A percentile compares a stretch with the other conserved stretches of the same genome.
Conservation (phyloP, 1,140 invertebrate species). For the Dufourea novaeangliae region DNA sequence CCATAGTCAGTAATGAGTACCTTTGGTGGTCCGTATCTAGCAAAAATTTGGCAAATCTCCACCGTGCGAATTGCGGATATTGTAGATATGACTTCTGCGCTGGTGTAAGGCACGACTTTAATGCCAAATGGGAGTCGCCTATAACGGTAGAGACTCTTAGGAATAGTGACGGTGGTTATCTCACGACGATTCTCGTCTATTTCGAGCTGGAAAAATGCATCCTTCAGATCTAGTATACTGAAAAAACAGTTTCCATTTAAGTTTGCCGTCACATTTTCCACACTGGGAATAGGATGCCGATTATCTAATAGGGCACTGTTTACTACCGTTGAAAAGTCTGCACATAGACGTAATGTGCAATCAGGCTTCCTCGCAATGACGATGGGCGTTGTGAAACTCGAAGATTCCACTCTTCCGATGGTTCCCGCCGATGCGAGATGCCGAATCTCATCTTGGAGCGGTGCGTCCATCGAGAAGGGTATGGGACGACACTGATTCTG, state of each 20-base stretch:
- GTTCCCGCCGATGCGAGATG: not conserved
- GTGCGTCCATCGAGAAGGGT: not conserved
- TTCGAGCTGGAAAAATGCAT: conserved; percentile 3
- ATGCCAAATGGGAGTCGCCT: not conserved
- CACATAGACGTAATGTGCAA: conserved; percentile 20
- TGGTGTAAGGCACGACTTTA: not conserved
- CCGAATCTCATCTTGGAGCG: not conserved
- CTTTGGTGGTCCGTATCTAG: no score
- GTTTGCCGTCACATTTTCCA: conserved; percentile 3
- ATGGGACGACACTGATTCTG: not conserved
- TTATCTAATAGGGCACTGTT: conserved; percentile 20
- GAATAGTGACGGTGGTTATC: not conserved
- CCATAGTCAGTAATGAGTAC: no score
- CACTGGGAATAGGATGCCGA: conserved; percentile 31
- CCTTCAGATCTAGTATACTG: not conserved
- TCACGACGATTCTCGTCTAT: not conserved
- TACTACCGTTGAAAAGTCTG: conserved; percentile 25
- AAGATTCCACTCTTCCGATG: conserved; percentile 54
- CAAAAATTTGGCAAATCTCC: no score
- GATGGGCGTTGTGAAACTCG: conserved; percentile 75
- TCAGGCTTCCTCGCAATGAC: conserved; percentile 69
- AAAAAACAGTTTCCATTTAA: not conserved
- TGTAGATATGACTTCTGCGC: no score
- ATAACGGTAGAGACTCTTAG: conserved; percentile 3
- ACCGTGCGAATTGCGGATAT: no score